Evolutionary conservation across 2,797 vertebrate genomes (phyloP), one percentile per base, ranked within the genome.

Genomic region (Hipposideros larvatus): DNA sequence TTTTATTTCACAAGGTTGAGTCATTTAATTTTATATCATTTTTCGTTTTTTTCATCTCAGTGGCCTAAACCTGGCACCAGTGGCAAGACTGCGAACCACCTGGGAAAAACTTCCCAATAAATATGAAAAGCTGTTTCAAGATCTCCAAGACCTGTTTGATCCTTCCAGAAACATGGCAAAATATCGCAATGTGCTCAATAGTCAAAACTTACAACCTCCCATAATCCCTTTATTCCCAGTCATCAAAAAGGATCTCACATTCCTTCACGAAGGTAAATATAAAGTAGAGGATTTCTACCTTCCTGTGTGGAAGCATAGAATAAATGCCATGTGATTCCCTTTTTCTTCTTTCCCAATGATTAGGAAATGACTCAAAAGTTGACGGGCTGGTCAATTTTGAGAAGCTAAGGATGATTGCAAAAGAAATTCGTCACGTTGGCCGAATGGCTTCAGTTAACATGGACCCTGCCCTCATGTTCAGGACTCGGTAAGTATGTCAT

Each of bases 111-210:
- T 99, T 75, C 99, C 99, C 86, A 99, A 99, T 98, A 99, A 99
- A 97, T 99, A 99, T 2, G 99, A 99, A 98, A 99, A 99, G 98
- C 98, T 99, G 11, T 99, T 99, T 95, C 99, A 99, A 92, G 99
- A 99, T 98, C 99, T 99, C 80, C 99, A 99, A 98, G 99, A 99
- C 98, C 99, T 99, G 57, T 99, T 99, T 68, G 99, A 99, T 98
- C 99, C 99, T 11, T 99, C 99, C 66, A 99, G 99, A 97, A 99
- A 99, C 83, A 99, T 99, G 99, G 99, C 99, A 89, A 99, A 99
- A 98, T 99, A 99, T 97, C 99, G 99, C 93, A 99, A 99, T 87
- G 99, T 99, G 90, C 99, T 99, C 90, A 99, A 99, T 98, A 99
- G 99, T 98, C 99, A 99, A 98, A 99, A 99, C 98, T 98, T 99